Evolutionary conservation across 2,888 invertebrate species (phyloP).

Genomic region (Platycheirus rosarum): DNA sequence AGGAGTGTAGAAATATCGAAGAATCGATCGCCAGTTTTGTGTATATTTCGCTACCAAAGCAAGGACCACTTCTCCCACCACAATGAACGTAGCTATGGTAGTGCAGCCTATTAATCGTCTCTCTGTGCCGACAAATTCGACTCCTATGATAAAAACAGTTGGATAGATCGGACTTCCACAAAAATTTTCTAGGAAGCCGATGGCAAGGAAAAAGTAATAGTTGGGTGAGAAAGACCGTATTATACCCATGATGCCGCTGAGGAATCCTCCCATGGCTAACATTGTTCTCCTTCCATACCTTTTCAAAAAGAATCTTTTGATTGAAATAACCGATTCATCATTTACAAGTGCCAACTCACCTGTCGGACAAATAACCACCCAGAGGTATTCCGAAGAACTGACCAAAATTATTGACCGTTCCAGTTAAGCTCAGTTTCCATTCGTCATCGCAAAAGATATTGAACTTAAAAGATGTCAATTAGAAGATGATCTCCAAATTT

Average conservation of each 20-base stretch:
- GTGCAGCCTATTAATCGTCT: constrained; percentile 89
- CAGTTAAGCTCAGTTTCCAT: constrained; percentile 89
- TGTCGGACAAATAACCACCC: constrained; percentile 86
- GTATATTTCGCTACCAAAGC: constrained; percentile 87
- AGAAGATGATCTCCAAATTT: not conserved
- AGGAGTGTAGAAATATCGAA: constrained; percentile 87
- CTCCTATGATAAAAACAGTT: constrained; percentile 88
- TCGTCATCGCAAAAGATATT: constrained; percentile 80
- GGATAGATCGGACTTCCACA: constrained; percentile 87
- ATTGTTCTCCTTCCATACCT: constrained; percentile 85
- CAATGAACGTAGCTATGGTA: constrained; percentile 87
- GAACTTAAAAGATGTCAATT: constrained; percentile 74
- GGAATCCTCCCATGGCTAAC: constrained; percentile 83
- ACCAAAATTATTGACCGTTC: constrained; percentile 88
- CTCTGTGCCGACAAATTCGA: constrained; percentile 90
- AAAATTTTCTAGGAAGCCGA: constrained; percentile 89
- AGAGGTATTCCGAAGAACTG: constrained; percentile 89
- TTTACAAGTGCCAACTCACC: constrained; percentile 79
- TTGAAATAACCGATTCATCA: too few relatives aligned
- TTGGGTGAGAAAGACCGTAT: constrained; percentile 87
- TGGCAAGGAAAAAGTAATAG: constrained; percentile 87
- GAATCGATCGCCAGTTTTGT: constrained; percentile 87
- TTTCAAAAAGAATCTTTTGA: not conserved
- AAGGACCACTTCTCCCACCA: constrained; percentile 87
- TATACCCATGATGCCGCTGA: constrained; percentile 87